Conservation (phyloP, 2,113 vertebrate species). For the Mus spicilegus region DNA sequence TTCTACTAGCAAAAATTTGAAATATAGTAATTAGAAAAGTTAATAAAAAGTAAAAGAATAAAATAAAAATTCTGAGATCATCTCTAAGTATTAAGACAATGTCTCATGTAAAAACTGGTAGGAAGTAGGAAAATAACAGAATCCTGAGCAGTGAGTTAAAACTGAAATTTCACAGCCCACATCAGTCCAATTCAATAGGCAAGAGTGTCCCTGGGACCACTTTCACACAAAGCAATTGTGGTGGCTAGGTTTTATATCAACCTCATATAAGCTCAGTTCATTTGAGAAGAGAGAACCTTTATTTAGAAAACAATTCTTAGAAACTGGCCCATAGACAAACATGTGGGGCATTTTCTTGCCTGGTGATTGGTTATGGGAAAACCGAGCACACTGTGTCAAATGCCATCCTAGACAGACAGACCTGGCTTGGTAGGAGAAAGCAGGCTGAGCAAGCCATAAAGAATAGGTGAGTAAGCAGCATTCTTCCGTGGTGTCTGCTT, state of each 20-base stretch:
- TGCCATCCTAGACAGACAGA: background rate
- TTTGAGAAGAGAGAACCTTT: background rate
- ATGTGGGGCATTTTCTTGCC: background rate
- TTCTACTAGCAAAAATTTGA: background rate
- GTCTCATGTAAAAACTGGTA: background rate
- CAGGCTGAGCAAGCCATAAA: background rate
- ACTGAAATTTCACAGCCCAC: background rate
- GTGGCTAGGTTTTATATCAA: too few species aligned
- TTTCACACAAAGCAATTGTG: background rate
- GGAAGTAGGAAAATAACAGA: background rate
- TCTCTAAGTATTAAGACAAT: background rate
- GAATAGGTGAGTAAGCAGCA: background rate
- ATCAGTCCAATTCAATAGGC: background rate
- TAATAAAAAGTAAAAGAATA: background rate
- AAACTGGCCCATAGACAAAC: background rate
- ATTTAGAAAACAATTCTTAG: background rate
- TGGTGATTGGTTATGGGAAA: background rate
- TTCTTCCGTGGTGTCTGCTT: background rate
- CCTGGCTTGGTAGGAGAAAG: background rate
- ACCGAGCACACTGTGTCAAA: too few species aligned
- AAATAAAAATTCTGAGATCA: background rate
- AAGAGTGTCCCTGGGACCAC: background rate
- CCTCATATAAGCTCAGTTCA: background rate
- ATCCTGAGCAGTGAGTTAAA: background rate
- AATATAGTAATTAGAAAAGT: background rate